A percentile compares a stretch with the other conserved stretches of the same genome.
Evolutionary conservation across 2,113 vertebrate species (phyloP).

Genomic region (Fukomys damarensis): DNA sequence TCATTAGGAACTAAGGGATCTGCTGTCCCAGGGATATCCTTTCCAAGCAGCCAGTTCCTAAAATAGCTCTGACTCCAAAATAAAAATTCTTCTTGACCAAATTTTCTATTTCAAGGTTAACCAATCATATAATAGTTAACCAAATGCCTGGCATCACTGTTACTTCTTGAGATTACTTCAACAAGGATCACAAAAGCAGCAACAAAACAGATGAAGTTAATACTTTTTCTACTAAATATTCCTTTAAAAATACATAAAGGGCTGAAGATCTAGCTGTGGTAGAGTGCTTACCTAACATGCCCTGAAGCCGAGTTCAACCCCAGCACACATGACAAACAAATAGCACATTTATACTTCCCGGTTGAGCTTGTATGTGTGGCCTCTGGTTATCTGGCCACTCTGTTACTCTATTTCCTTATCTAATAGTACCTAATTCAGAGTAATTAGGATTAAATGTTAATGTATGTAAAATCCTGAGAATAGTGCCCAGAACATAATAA

Average conservation of each 20-base stretch:
- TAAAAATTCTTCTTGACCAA: conserved; percentile 82
- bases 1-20: conserved; percentile 73
- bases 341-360: conserved; percentile 8
- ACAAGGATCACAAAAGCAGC: conserved; percentile 32
- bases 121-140: conserved; percentile 39
- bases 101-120: conserved; percentile 78
- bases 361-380: neutral
- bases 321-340: neutral
- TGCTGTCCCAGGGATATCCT: conserved; percentile 81
- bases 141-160: conserved; percentile 11
- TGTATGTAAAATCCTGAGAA: conserved; percentile 4
- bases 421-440: neutral
- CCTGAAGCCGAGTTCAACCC: neutral
- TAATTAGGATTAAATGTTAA: conserved; percentile 23
- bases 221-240: conserved; percentile 36
- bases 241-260: neutral
- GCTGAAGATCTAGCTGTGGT: neutral
- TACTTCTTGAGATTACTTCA: conserved; percentile 58
- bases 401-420: conserved; percentile 24
- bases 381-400: neutral
- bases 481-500: conserved; percentile 32
- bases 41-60: conserved; percentile 73
- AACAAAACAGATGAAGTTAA: neutral
- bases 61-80: conserved; percentile 85
- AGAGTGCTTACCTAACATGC: neutral